A percentile compares a stretch with the other conserved stretches of the same genome.
These are phyloP conservation scores for Lethenteron reissneri DNA, from an alignment of 2,113 vertebrate genomes.

Conservation along the genomic window DNA sequence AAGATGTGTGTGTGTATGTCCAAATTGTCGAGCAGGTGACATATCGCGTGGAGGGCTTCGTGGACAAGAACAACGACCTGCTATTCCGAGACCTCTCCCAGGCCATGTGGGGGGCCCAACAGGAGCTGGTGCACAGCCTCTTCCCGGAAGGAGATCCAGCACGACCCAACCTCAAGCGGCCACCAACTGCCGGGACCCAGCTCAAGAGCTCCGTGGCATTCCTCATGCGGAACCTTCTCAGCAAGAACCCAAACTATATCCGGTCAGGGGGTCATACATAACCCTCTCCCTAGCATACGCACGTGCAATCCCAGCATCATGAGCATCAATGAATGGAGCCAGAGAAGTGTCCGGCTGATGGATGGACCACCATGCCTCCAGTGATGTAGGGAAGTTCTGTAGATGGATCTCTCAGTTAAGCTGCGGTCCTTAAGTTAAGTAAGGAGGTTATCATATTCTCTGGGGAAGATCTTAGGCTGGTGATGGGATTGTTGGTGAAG, in stretches of 20 bases:
- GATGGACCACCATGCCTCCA: no score
- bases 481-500: no score
- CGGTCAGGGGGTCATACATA: slow-evolving; percentile 17
- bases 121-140: slow-evolving; percentile 22
- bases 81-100: slow-evolving; percentile 36
- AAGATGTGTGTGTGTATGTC: background rate
- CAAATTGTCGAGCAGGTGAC: slow-evolving; percentile 22
- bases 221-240: slow-evolving; percentile 40
- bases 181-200: slow-evolving; percentile 28
- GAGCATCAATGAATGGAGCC: no score
- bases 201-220: slow-evolving; percentile 28
- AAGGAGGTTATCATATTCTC: no score
- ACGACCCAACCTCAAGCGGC: slow-evolving; percentile 28
- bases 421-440: no score
- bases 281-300: no score
- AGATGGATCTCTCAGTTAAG: no score
- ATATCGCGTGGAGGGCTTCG: slow-evolving; percentile 27
- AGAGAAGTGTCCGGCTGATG: no score
- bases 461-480: no score
- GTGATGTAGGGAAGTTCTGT: no score
- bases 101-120: slow-evolving; percentile 32
- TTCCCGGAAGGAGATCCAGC: slow-evolving; percentile 37
- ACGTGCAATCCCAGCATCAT: no score
- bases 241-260: slow-evolving; percentile 46
- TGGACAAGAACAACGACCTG: slow-evolving; percentile 43